Evolutionary conservation across 2,113 vertebrate species (phyloP).

Genomic region (Pontoporia blainvillei): DNA sequence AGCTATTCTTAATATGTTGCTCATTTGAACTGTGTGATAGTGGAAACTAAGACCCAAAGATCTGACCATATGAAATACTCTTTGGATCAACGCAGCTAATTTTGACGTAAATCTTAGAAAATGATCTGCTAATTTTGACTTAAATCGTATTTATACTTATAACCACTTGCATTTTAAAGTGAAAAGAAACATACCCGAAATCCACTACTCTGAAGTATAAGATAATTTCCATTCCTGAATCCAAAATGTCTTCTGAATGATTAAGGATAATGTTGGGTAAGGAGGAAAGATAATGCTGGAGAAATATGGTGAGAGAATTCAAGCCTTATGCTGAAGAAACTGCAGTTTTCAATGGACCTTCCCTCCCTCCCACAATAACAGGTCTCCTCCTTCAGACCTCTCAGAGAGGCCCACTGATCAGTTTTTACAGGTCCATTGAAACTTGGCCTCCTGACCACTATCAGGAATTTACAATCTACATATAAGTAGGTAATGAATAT

Average conservation of each 20-base stretch:
- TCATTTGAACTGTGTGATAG: not conserved
- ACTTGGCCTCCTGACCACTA: not conserved
- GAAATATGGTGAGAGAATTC: not conserved
- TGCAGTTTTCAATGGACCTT: not conserved
- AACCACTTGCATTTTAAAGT: constrained; percentile 10
- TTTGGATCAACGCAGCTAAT: not conserved
- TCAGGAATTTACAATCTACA: not conserved
- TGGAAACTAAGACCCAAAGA: not conserved
- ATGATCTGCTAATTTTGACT: constrained; percentile 2
- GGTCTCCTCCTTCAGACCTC: not conserved
- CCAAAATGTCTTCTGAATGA: constrained; percentile 17
- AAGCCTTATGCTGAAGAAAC: not conserved
- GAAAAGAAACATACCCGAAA: not conserved
- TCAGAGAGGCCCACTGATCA: not conserved
- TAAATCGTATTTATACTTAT: not conserved
- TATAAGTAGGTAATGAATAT: not conserved
- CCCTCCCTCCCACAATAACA: not conserved
- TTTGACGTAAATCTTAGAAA: not conserved
- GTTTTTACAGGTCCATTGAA: constrained; percentile 16
- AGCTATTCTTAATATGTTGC: not conserved
- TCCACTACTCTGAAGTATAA: not conserved
- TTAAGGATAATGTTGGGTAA: not conserved
- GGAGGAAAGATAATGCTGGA: not conserved
- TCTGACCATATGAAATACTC: not conserved
- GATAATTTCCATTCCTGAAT: constrained; percentile 20